Conservation (phyloP, 2,797 vertebrate species). For the Spheniscus humboldti region DNA sequence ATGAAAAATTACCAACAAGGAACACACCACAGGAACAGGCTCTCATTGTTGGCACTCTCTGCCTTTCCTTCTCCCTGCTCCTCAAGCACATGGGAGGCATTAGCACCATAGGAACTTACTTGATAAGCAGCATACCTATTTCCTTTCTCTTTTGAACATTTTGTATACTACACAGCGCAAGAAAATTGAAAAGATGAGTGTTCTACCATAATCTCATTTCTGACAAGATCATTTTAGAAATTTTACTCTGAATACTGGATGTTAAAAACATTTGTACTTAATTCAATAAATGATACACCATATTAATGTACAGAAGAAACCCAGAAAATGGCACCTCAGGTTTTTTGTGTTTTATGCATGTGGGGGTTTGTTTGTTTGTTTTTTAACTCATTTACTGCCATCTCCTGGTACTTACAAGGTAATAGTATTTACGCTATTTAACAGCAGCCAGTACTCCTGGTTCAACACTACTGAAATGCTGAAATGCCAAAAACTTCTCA, state of each 20-base stretch:
- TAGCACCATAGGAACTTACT: not conserved
- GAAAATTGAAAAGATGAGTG: not conserved
- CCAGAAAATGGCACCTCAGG: not conserved
- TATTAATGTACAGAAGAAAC: not conserved
- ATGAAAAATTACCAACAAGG: not conserved
- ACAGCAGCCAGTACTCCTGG: not conserved
- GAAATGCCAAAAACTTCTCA: not conserved
- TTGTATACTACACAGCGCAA: not conserved
- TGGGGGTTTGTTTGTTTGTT: not conserved
- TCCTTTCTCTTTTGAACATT: not conserved
- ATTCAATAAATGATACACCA: not conserved
- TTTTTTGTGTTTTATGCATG: not conserved
- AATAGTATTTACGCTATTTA: not conserved
- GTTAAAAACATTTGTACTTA: not conserved
- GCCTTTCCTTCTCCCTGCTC: not conserved
- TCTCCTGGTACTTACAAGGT: slow-evolving; percentile 60
- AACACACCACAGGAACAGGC: not conserved
- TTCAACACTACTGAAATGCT: not conserved
- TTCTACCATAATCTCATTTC: not conserved
- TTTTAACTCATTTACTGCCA: slow-evolving; percentile 66
- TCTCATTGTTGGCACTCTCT: not conserved
- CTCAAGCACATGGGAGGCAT: not conserved
- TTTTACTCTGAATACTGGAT: not conserved
- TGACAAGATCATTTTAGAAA: not conserved
- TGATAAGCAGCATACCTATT: not conserved